Evolutionary conservation across 2,888 invertebrate species (phyloP), one percentile per base, ranked within the genome.

Genomic region (Ichneumoninae sp.): DNA sequence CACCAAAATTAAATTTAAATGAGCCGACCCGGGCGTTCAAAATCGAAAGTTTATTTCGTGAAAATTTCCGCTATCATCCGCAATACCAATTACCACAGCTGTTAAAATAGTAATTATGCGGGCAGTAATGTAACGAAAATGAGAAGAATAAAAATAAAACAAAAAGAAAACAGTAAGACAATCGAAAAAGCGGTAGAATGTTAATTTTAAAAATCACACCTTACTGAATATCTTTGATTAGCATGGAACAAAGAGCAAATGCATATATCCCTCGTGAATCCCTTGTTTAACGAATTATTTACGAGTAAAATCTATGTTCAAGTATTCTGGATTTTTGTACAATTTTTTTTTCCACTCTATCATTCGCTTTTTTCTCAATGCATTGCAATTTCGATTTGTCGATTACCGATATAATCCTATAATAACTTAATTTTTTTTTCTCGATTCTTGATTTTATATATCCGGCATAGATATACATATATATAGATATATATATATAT

Each of bases 321-420:
- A 81, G 69, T 75, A 47, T 79, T 76, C 44, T 76, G 71, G 76
- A 85, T 85, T 85, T 85, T 83, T 83, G 82, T 82, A 85, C 85
- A 85, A 79, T 81, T 73, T 60, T 40, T 74, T 52, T 33, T 33
- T 54, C 60, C 68, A 68, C 77, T 77, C 73, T 26, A 63, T 68
- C 73, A 73, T 71, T 81, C 69, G 63, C 47, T 74, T 65, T 26
- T 65, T 81, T 70, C 68, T 74, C 52, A 68, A 74, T 81, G 73
- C 81, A 84, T 84, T 81, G 77, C 54, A 71, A 77, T 81, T 77
- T 77, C 73, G 83, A 81, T 81, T 81, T 52, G 47, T 79, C 66
- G 40, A 79, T 82, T 71, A 78, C 50, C 60, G 44, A 54, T 78
- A 71, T 78, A 75, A 78, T 71, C 79, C 77, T 81, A 81, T 69